Evolutionary conservation across 2,888 invertebrate genomes (phyloP).

Genomic region (Andrena bicolor): DNA sequence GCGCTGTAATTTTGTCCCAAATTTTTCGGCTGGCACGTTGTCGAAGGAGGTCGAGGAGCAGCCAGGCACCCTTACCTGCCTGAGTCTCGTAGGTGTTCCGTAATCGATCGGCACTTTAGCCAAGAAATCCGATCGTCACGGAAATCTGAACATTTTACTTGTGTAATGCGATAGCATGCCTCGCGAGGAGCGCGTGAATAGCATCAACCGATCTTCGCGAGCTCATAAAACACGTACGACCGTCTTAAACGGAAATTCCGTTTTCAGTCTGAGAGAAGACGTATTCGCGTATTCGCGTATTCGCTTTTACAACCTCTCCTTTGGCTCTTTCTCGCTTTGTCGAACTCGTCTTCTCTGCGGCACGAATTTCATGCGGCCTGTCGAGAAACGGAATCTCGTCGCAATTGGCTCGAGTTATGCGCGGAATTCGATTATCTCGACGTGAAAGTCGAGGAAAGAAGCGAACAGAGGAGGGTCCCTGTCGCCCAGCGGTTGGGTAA

Average conservation of each 20-base stretch:
- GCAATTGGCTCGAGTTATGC: constrained; percentile 64
- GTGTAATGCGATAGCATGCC: background rate
- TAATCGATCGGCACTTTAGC: constrained; percentile 14
- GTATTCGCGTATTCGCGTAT: background rate
- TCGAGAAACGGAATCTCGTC: constrained; percentile 61
- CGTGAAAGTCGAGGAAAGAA: constrained; percentile 24
- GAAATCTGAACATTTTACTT: constrained; percentile 27
- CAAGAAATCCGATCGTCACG: background rate
- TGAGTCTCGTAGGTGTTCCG: background rate
- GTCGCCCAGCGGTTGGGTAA: background rate
- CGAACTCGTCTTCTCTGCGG: constrained; percentile 16
- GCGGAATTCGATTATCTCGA: constrained; percentile 71
- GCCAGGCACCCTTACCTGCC: background rate
- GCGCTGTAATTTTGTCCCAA: background rate
- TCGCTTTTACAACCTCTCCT: constrained; percentile 1
- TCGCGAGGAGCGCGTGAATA: background rate
- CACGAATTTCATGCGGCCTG: constrained; percentile 53
- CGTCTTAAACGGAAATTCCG: constrained; percentile 58
- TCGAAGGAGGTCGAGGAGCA: constrained; percentile 4
- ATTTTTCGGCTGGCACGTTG: background rate
- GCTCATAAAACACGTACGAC: constrained; percentile 44
- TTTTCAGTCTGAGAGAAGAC: constrained; percentile 1
- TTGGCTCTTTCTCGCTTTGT: background rate
- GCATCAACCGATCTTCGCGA: constrained; percentile 35
- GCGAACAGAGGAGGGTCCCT: background rate